Conservation (phyloP, 2,888 invertebrate species). For the Stenolophus ochropezus region DNA sequence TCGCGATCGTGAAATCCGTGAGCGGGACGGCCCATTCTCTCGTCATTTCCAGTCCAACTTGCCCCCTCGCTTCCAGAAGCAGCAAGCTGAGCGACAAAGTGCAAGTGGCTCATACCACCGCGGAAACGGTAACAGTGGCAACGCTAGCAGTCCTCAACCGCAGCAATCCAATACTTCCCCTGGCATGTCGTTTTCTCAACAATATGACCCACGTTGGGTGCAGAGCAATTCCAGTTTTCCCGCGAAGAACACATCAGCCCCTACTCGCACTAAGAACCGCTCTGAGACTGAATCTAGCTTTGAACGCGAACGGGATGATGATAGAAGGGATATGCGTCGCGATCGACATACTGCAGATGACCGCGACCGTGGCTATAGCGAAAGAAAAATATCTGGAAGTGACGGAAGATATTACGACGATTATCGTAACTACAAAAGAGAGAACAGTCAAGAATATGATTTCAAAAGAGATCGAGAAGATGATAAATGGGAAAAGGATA, state of each 20-base stretch:
- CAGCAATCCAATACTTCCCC: conserved; percentile 50
- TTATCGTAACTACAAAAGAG: conserved; percentile 67
- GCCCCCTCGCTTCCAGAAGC: conserved; percentile 90
- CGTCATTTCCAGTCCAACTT: conserved; percentile 87
- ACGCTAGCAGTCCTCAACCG: conserved; percentile 46
- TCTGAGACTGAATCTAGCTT: conserved; percentile 63
- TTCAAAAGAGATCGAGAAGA: conserved; percentile 67
- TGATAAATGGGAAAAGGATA: conserved; percentile 67
- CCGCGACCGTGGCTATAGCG: conserved; percentile 63
- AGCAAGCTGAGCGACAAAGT: conserved; percentile 77
- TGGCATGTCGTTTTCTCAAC: conserved; percentile 66
- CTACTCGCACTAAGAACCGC: conserved; percentile 42
- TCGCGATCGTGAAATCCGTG: conserved; percentile 69
- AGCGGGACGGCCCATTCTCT: conserved; percentile 79
- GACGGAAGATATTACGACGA: conserved; percentile 71
- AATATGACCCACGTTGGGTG: conserved; percentile 67
- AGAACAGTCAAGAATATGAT: conserved; percentile 65
- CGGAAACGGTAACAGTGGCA: conserved; percentile 5
- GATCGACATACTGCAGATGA: conserved; percentile 66
- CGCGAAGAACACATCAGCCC: conserved; percentile 27
- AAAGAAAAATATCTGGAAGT: conserved; percentile 65
- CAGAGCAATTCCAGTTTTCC: conserved; percentile 60
- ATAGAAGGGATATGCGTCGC: conserved; percentile 65
- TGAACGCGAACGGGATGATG: conserved; percentile 67
- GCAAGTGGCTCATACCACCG: conserved; percentile 61